Evolutionary conservation across 2,113 vertebrate genomes (phyloP).

Genomic region (Oryzias curvinotus): DNA sequence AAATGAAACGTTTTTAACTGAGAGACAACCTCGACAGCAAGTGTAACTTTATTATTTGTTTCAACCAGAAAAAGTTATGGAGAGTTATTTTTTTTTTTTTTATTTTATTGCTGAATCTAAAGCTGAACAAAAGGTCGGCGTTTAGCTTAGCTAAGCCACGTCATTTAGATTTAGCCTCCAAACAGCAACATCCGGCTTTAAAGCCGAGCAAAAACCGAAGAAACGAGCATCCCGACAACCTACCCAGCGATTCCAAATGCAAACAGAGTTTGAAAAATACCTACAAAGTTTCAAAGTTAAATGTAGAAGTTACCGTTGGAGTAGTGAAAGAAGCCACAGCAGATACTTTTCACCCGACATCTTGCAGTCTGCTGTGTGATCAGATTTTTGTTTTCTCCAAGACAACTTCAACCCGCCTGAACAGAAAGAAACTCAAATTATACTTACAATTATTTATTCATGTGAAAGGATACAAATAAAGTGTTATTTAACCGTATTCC

Average conservation of each 20-base stretch:
- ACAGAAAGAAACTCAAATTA: fast-evolving
- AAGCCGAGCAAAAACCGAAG: background rate
- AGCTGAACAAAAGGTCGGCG: too few species aligned
- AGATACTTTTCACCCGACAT: slow-evolving; percentile 78
- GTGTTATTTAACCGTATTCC: background rate
- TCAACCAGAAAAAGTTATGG: too few species aligned
- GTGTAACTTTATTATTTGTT: too few species aligned
- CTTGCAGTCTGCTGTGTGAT: slow-evolving; percentile 58
- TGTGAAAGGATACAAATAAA: fast-evolving
- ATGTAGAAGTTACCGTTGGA: slow-evolving; percentile 82
- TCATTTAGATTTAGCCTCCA: too few species aligned
- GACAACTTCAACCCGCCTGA: slow-evolving; percentile 30
- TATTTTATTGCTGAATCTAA: too few species aligned
- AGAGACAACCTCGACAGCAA: too few species aligned
- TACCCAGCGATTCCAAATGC: background rate
- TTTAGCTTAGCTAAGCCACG: too few species aligned
- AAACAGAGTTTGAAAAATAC: background rate
- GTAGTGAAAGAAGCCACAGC: slow-evolving; percentile 77
- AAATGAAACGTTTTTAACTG: too few species aligned
- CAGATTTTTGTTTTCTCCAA: background rate
- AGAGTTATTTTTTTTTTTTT: too few species aligned
- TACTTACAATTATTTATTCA: fast-evolving
- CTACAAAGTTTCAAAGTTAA: background rate
- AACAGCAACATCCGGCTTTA: too few species aligned
- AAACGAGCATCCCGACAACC: background rate